Base-by-base conservation (phyloP, 2,113 vertebrate species). In the Conger conger region DNA sequence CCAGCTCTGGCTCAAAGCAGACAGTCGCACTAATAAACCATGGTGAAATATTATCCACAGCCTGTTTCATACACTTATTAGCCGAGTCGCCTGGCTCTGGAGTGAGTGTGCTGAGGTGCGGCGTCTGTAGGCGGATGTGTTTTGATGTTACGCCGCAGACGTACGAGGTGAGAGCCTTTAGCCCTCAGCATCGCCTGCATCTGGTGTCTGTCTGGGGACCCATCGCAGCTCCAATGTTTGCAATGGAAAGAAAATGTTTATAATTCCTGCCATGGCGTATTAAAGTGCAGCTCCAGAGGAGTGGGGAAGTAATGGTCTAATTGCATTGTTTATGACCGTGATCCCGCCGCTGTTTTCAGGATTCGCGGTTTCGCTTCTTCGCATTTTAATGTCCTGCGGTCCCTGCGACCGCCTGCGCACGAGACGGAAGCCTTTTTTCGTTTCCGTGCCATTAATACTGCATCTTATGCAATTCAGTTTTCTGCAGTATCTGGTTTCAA, bases 11-110 rank as follows among this genome's bases (percentile, higher is more conserved):
- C 91, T 91, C 88, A 90, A 90, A 91, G 86, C 91, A 92, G 91
- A 92, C 84, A 83, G 87, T 78, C 80, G 1, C 9, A 84, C 76
- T 86, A 91, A 91, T 89, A 87, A 92, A 87, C 86, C 84, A 79
- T 83, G 79, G 87, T 93, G 92, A 94, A 91, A 92, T 93, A 93
- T 94, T 94, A 93, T 92, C 89, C 89, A 93, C 91, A 92, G 89
- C 91, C 83, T 81, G 79, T 63, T 91, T 80, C 68, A 85, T 84
- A 83, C 84, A 86, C 87, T 89, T 90, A 90, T 88, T 85, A 88
- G 85, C 86, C 54, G 15, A 86, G 80, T 42, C 60, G n/a, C 76
- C 87, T 88, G 80, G 63, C 86, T 86, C 87, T 86, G 82, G 86
- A 82, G 82, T 42, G 78, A 88, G 88, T 60, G 76, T 79, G 60